These are phyloP conservation scores for Nowickia ferox DNA, from an alignment of 2,888 invertebrate genomes.

Conservation along the genomic window DNA sequence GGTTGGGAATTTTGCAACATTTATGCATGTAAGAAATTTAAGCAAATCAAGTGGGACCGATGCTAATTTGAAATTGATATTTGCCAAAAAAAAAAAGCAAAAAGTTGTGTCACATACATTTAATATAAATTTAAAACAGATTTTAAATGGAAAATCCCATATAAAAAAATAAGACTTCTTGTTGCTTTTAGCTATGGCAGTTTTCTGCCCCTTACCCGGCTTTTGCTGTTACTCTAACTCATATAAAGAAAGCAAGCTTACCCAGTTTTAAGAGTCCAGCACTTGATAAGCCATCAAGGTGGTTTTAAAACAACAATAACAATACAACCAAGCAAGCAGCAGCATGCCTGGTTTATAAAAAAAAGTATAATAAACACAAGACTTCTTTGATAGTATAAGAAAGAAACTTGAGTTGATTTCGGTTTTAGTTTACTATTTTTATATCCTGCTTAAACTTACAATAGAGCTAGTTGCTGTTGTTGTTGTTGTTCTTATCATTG, in stretches of 20 bases:
- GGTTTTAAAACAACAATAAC: constrained; percentile 43
- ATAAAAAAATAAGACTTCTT: not conserved
- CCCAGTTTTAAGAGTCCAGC: constrained; percentile 31
- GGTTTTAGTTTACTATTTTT: not conserved
- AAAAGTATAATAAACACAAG: constrained; percentile 36
- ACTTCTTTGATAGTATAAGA: constrained; percentile 13
- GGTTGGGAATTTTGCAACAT: constrained; percentile 14
- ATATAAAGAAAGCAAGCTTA: not conserved
- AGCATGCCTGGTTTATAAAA: constrained; percentile 15
- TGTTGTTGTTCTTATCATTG: not conserved
- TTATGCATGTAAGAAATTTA: constrained; percentile 25
- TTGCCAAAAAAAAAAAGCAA: not conserved
- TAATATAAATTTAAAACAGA: not conserved
- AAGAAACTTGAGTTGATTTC: constrained; percentile 43
- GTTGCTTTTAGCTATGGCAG: not conserved
- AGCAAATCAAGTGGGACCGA: not conserved
- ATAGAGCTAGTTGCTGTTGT: not conserved
- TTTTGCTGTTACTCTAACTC: too few relatives aligned
- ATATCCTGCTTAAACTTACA: constrained; percentile 5
- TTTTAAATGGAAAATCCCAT: constrained; percentile 7
- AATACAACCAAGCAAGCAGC: not conserved
- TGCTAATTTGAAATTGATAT: constrained; percentile 4
- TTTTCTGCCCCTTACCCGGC: not conserved
- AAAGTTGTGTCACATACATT: not conserved
- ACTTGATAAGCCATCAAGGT: constrained; percentile 59